A percentile compares a stretch with the other conserved stretches of the same genome.
Evolutionary conservation across 2,113 vertebrate species (phyloP).

Genomic region (Benitochromis conjunctus): DNA sequence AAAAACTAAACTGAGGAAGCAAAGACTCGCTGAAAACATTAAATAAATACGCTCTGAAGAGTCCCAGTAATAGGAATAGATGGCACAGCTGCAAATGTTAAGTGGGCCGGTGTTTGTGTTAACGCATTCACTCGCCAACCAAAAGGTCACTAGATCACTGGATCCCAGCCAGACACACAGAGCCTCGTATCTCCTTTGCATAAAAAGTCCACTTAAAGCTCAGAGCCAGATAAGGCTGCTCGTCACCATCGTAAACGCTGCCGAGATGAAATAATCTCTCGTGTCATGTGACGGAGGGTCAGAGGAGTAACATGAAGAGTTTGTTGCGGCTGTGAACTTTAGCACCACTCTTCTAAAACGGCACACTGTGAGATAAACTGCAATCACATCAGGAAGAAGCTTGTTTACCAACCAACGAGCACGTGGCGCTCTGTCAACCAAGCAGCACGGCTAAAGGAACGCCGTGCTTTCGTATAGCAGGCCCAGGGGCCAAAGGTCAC

Average conservation of each 20-base stretch:
- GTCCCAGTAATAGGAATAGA: not conserved
- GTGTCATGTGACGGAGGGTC: not conserved
- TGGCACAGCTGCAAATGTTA: fast-evolving
- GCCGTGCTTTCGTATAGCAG: not conserved
- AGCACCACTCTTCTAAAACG: not conserved
- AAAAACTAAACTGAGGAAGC: not conserved
- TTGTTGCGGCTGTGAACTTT: not conserved
- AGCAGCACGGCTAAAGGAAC: not conserved
- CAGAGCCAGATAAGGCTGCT: not conserved
- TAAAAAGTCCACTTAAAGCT: not conserved
- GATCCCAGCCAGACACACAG: not conserved
- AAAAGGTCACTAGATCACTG: not conserved
- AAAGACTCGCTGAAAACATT: not conserved
- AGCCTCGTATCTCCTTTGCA: not conserved
- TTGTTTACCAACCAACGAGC: not conserved
- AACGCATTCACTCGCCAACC: not conserved
- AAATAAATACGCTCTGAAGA: fast-evolving
- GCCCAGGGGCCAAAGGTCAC: not conserved
- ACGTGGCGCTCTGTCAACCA: not conserved
- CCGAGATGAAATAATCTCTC: fast-evolving
- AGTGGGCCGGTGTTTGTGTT: fast-evolving
- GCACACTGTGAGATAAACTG: not conserved
- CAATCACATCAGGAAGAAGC: not conserved
- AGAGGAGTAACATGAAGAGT: not conserved
- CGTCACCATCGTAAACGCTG: fast-evolving